These are phyloP conservation scores for Tor tambroides DNA, from an alignment of 2,113 vertebrate species.

Conservation along the genomic window DNA sequence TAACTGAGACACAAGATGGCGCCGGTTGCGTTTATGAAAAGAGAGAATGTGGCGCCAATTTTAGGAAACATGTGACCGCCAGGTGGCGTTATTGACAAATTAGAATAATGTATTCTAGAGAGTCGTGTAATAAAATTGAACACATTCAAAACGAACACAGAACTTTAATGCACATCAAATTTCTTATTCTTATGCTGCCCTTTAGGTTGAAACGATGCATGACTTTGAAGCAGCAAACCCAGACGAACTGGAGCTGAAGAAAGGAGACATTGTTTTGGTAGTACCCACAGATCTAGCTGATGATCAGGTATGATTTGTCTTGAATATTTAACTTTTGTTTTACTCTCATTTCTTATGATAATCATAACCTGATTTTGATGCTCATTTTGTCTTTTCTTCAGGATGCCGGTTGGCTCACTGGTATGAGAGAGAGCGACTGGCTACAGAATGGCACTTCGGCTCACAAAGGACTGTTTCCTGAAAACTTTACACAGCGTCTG, in stretches of 20 bases:
- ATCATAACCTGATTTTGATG: neutral
- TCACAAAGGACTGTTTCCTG: conserved; percentile 93
- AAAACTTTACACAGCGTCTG: conserved; percentile 88
- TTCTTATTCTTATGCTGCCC: neutral
- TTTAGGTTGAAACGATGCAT: conserved; percentile 90
- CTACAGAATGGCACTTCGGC: conserved; percentile 77
- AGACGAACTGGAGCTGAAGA: conserved; percentile 89
- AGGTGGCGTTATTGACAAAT: neutral
- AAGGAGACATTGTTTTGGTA: conserved; percentile 90
- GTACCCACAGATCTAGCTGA: conserved; percentile 84
- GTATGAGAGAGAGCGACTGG: conserved; percentile 90
- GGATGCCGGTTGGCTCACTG: conserved; percentile 97
- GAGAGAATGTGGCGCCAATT: neutral
- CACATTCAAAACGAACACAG: neutral
- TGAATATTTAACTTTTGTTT: neutral
- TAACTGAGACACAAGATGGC: neutral
- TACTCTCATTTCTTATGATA: neutral
- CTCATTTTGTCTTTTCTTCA: conserved; percentile 59
- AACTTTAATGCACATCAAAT: neutral
- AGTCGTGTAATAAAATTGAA: neutral
- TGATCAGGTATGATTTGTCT: conserved; percentile 85
- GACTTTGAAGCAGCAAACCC: conserved; percentile 95
- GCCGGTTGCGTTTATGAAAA: neutral
- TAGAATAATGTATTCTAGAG: neutral
- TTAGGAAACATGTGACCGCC: neutral